Base-by-base conservation (phyloP, 2,888 invertebrate genomes). In the Phyllotreta striolata region DNA sequence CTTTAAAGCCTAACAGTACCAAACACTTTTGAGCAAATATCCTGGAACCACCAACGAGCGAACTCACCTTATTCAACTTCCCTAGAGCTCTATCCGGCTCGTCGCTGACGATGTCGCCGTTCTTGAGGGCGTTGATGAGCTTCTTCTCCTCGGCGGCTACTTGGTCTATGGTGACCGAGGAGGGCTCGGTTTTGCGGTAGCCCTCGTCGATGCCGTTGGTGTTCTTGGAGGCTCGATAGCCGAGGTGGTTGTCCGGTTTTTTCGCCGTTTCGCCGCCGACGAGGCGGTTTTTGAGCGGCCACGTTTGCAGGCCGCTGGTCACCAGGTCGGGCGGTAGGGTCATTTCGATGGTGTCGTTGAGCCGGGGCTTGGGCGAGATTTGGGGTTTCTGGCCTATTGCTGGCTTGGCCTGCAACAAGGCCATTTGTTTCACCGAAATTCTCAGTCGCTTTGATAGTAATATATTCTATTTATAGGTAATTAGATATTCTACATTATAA, bases 81-180 rank as follows among this genome's bases (percentile, higher is more conserved):
- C 58, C 58, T 24, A 62, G 2, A 5, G 41, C 35, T 10, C 56
- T 68, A 12, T 43, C 39, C 0, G 80, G 77, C 61, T 85, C 85
- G 66, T 86, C 87, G 63, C 81, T 83, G 47, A 88, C 84, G 3
- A 89, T 82, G 35, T 85, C 85, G 9, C 92, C 92, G 34, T 91
- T 91, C 74, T 92, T 90, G 66, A 93, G 81, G 7, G 92, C 92
- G 73, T 91, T 88, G 72, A 93, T 87, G 66, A 93, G 83, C 56
- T 91, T 84, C 79, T 92, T 92, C 78, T 93, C 92, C 77, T 92
- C 92, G 35, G 90, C 85, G n/a, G 91, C 91, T 5, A 92, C 91
- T 80, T 91, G 66, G 66, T 61, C 70, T 64, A 58, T 67, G 13
- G 44, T 66, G 56, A 71, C 72, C 71, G 75, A 54, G 9, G 72